Conservation (phyloP, 2,888 invertebrate species). For the Linnaemya vulpina region DNA sequence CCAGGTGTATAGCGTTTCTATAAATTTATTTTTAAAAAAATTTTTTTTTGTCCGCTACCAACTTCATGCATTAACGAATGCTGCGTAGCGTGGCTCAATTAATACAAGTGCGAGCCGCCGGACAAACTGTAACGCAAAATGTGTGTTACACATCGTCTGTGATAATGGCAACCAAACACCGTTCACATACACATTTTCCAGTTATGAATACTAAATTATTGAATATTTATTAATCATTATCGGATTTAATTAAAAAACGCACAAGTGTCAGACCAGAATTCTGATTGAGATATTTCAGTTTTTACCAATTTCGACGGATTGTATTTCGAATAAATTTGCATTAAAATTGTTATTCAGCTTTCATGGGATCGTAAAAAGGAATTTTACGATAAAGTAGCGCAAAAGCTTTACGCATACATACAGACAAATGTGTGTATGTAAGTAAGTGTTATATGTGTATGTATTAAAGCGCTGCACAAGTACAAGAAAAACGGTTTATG, state of each 20-base stretch:
- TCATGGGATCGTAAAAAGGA: not conserved
- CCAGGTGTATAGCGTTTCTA: constrained; percentile 51
- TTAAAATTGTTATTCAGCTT: constrained; percentile 25
- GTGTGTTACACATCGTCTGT: constrained; percentile 30
- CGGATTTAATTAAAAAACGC: constrained; percentile 56
- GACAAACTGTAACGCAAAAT: constrained; percentile 31
- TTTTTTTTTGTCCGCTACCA: constrained; percentile 23
- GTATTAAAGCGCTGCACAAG: no score
- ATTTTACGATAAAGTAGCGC: not conserved
- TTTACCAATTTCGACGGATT: constrained; percentile 22
- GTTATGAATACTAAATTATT: constrained; percentile 47
- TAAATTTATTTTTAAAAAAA: no score
- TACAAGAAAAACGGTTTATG: no score
- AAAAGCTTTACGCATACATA: not conserved
- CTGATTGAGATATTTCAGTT: constrained; percentile 41
- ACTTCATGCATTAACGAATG: constrained; percentile 62
- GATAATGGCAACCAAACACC: not conserved
- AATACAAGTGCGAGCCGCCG: constrained; percentile 8
- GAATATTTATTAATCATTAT: constrained; percentile 62
- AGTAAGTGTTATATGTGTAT: no score
- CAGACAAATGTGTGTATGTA: no score
- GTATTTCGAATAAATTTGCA: constrained; percentile 21
- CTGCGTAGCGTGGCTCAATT: constrained; percentile 54
- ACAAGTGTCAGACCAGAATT: constrained; percentile 40
- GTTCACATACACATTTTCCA: not conserved